Base-by-base conservation (phyloP, 1,140 invertebrate species). In the Sipha flava region DNA sequence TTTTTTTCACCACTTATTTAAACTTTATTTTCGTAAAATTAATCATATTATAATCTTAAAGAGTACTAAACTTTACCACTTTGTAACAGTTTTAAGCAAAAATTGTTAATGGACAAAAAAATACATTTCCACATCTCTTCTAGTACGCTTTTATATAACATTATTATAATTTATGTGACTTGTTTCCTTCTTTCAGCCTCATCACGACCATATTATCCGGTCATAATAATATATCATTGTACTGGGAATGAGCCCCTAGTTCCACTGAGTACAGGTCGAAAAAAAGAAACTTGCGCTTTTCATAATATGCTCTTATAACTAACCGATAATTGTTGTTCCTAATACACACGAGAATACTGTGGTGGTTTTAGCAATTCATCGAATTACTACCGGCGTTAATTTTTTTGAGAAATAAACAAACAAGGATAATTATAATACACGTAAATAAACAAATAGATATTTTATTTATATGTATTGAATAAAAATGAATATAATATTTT, bases 81-180 rank as follows among this genome's bases (percentile, higher is more conserved):
- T 66, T 40, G 62, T 66, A 66, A 66, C 64, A 45, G 23, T 68
- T 29, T 68, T 45, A 29, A 43, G 40, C 43, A 45, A 45, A 45
- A 68, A 68, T 40, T 26, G 66, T 47, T 70, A 70, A 45, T 45
- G 40, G 43, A 70, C 10, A 47, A 43, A 64, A 66, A 66, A 40
- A 68, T 18, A 68, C 6, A 10, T 40, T 62, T 62, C 29, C n/a
- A 66, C 16, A 21, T 45, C 16, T 70, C 26, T 47, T 70, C 66
- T 70, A 40, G 40, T 43, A 45, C 66, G 66, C 47, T 70, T 45
- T 75, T 75, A 34, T 75, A 52, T 37, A 23, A 37, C n/a, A 47
- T 72, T 75, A 52, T 75, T 75, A 75, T 75, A 75, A 75, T 75
- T 75, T 75, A 75, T 54, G 70, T 37, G 70, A 75, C 70, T 75